Conservation (phyloP, 37 sponge, comb jelly and placozoan genomes). For the Chondrosia reniformis region DNA sequence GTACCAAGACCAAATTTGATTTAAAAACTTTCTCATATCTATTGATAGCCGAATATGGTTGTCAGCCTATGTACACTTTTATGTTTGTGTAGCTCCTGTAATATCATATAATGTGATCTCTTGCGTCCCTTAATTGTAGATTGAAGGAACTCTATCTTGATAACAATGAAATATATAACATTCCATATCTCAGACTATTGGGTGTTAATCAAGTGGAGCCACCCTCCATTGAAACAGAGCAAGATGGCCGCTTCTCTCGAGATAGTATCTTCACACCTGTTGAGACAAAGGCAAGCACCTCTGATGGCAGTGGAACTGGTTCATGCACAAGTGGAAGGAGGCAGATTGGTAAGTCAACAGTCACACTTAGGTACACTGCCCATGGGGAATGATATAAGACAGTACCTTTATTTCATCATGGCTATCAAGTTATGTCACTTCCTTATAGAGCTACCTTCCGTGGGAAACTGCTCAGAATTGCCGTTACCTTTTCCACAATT, state of each 20-base stretch:
- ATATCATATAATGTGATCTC: not conserved
- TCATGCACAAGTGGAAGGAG: too few species aligned
- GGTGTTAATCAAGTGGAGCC: slow-evolving; percentile 11
- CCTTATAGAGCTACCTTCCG: too few species aligned
- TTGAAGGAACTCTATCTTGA: slow-evolving; percentile 76
- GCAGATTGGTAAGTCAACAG: too few species aligned
- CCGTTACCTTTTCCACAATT: slow-evolving; percentile 66
- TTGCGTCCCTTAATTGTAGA: slow-evolving; percentile 16
- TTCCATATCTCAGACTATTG: slow-evolving; percentile 77
- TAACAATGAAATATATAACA: slow-evolving; percentile 72
- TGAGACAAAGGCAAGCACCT: not conserved
- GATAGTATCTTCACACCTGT: slow-evolving; percentile 18
- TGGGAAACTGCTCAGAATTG: not conserved
- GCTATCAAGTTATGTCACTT: too few species aligned
- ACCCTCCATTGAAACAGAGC: not conserved
- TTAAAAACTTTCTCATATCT: too few species aligned
- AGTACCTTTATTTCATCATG: too few species aligned
- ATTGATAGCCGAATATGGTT: too few species aligned
- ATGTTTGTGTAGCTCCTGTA: not conserved
- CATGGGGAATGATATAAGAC: too few species aligned
- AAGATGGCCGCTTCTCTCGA: slow-evolving; percentile 10
- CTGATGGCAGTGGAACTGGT: too few species aligned
- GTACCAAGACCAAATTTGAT: too few species aligned
- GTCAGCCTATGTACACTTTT: too few species aligned
- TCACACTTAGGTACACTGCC: too few species aligned